A percentile compares a stretch with the other conserved stretches of the same genome.
Conservation (phyloP, 1,140 invertebrate species). For the Monochamus saltuarius region DNA sequence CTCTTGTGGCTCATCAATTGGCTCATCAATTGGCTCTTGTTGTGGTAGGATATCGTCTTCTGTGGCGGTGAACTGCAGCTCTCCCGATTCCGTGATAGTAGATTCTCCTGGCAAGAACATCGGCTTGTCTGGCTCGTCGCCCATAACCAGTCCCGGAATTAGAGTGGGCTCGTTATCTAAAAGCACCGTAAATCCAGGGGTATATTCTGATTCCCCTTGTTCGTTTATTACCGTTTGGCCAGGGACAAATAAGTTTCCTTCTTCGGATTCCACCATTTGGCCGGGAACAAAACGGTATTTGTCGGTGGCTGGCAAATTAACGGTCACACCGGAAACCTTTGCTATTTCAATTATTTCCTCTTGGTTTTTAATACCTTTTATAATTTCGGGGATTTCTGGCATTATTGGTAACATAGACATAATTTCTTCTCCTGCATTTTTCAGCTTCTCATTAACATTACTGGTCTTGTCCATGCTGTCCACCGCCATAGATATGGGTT, state of each 20-base stretch:
- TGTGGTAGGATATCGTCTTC: slow-evolving; percentile 38
- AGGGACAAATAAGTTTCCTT: slow-evolving; percentile 68
- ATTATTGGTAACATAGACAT: slow-evolving; percentile 60
- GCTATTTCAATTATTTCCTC: slow-evolving; percentile 61
- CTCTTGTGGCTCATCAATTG: slow-evolving; percentile 30
- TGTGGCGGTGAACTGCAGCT: slow-evolving; percentile 51
- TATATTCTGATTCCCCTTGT: slow-evolving; percentile 62
- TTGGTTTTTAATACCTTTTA: slow-evolving; percentile 60
- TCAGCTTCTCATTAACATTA: slow-evolving; percentile 59
- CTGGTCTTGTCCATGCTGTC: slow-evolving; percentile 59
- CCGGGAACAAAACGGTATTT: slow-evolving; percentile 55
- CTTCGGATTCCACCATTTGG: slow-evolving; percentile 67
- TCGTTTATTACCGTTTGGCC: slow-evolving; percentile 70
- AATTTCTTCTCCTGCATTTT: slow-evolving; percentile 55
- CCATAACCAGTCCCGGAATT: slow-evolving; percentile 57
- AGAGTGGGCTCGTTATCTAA: slow-evolving; percentile 66
- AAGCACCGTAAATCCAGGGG: slow-evolving; percentile 71
- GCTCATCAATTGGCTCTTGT: not conserved
- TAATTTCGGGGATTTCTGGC: slow-evolving; percentile 62
- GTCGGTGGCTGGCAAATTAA: slow-evolving; percentile 60
- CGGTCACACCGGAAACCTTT: slow-evolving; percentile 63
- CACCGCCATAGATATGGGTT: slow-evolving; percentile 51
- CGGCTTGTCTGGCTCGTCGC: slow-evolving; percentile 48
- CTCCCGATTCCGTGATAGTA: slow-evolving; percentile 55
- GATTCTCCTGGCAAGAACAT: slow-evolving; percentile 64